These are phyloP conservation scores for Parasteatoda tepidariorum DNA, from an alignment of 1,140 invertebrate species.

Conservation along the genomic window DNA sequence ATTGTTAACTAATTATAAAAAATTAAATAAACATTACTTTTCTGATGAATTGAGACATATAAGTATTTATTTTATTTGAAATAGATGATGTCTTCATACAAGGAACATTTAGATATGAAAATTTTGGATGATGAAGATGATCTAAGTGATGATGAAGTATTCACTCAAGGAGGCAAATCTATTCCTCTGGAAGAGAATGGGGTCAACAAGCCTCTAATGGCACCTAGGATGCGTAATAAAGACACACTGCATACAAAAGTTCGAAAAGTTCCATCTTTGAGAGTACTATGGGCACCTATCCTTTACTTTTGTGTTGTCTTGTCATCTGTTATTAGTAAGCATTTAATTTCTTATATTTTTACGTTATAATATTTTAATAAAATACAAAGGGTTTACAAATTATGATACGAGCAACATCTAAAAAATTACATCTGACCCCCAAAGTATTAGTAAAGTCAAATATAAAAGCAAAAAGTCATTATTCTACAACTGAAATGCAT, in stretches of 20 bases:
- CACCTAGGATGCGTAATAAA: slow-evolving; percentile 70
- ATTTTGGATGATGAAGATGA: slow-evolving; percentile 62
- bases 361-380: too few relatives aligned
- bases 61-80: too few relatives aligned
- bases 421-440: too few relatives aligned
- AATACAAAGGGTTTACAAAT: too few relatives aligned
- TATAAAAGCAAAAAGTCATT: too few relatives aligned
- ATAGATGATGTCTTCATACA: slow-evolving; percentile 62
- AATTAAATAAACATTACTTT: too few relatives aligned
- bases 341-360: too few relatives aligned
- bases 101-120: slow-evolving; percentile 59
- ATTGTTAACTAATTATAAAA: too few relatives aligned
- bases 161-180: slow-evolving; percentile 78
- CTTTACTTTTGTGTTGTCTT: slow-evolving; percentile 75
- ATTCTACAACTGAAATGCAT: too few relatives aligned
- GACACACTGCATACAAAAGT: slow-evolving; percentile 59
- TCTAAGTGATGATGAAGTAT: slow-evolving; percentile 77
- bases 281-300: slow-evolving; percentile 73
- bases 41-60: too few relatives aligned
- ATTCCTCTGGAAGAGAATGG: slow-evolving; percentile 75
- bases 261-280: slow-evolving; percentile 68
- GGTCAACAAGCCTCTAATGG: slow-evolving; percentile 81
- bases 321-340: slow-evolving; percentile 71
- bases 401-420: too few relatives aligned
- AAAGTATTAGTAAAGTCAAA: too few relatives aligned